Percentiles rank a stretch among this genome's conserved stretches.
Conservation (phyloP, 2,113 vertebrate species). For the Cepphus grylle region DNA sequence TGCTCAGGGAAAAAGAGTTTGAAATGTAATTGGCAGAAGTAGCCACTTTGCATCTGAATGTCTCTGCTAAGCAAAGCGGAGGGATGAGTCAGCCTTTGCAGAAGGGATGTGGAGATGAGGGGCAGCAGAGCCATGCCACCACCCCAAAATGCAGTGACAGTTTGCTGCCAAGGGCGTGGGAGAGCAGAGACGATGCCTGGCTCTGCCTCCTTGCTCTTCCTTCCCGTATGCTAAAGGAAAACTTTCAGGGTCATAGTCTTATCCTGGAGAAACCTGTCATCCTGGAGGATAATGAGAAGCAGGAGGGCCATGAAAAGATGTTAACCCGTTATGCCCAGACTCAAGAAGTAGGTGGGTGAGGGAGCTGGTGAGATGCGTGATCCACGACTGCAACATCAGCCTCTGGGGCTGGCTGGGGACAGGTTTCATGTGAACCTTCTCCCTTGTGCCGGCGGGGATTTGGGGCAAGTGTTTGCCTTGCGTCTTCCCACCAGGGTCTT, state of each 20-base stretch:
- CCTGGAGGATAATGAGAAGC: not conserved
- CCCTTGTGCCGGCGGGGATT: rapidly evolving
- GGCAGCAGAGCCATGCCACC: not conserved
- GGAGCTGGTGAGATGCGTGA: not conserved
- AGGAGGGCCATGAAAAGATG: not conserved
- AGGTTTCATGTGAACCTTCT: not conserved
- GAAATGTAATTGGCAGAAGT: conserved; percentile 38
- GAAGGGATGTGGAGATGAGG: not conserved
- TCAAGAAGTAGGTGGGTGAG: not conserved
- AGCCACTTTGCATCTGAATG: conserved; percentile 20
- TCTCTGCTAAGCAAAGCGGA: not conserved
- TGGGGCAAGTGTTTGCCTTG: not conserved
- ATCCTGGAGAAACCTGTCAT: not conserved
- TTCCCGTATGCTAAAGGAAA: not conserved
- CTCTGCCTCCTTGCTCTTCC: not conserved
- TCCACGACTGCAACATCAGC: rapidly evolving
- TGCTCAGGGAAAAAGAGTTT: not conserved
- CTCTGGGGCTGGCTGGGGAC: not conserved
- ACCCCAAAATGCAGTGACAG: not conserved
- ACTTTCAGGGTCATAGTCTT: not conserved
- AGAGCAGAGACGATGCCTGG: not conserved
- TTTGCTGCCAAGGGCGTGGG: not conserved
- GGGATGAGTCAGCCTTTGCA: conserved; percentile 27
- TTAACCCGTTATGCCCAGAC: not conserved
- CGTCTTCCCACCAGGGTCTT: not conserved